Evolutionary conservation across 2,888 invertebrate species (phyloP).

Genomic region (Scaptomyza reducta): DNA sequence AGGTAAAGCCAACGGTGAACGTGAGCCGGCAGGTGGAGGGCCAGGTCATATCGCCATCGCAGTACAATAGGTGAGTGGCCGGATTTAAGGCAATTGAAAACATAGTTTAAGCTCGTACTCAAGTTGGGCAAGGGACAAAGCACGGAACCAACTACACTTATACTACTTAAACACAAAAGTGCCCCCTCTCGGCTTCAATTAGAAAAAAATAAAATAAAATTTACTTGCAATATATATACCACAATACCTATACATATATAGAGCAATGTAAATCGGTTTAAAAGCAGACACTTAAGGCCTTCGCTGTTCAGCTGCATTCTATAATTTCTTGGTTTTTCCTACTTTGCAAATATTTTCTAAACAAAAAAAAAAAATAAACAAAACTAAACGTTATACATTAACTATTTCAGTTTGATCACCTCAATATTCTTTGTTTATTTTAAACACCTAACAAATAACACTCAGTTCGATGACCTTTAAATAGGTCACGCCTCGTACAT

Average conservation of each 20-base stretch:
- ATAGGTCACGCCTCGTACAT: slow-evolving; percentile 49
- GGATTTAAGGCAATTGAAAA: slow-evolving; percentile 6
- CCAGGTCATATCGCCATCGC: slow-evolving; percentile 88
- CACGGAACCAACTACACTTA: slow-evolving; percentile 40
- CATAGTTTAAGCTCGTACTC: slow-evolving; percentile 32
- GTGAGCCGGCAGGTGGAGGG: slow-evolving; percentile 91
- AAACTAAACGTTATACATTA: slow-evolving; percentile 23
- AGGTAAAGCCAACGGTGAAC: slow-evolving; percentile 94
- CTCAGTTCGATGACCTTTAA: slow-evolving; percentile 35
- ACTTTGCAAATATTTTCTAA: slow-evolving; percentile 25
- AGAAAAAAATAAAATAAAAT: slow-evolving; percentile 24
- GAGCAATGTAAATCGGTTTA: slow-evolving; percentile 55
- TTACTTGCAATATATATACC: slow-evolving; percentile 5
- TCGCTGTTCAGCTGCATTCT: slow-evolving; percentile 63
- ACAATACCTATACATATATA: slow-evolving; percentile 18
- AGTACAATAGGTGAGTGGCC: slow-evolving; percentile 86
- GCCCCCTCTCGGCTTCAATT: slow-evolving; percentile 63
- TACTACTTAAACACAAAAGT: slow-evolving; percentile 45
- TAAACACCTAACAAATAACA: slow-evolving; percentile 33
- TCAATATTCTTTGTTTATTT: slow-evolving; percentile 25
- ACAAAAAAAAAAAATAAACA: slow-evolving; percentile 3
- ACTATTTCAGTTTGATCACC: slow-evolving; percentile 44
- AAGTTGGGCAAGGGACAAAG: slow-evolving; percentile 20
- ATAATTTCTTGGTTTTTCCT: slow-evolving; percentile 52
- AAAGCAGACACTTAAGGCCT: slow-evolving; percentile 60